Evolutionary conservation across 2,113 vertebrate genomes (phyloP).

Genomic region (Phylloscopus trochiloides): DNA sequence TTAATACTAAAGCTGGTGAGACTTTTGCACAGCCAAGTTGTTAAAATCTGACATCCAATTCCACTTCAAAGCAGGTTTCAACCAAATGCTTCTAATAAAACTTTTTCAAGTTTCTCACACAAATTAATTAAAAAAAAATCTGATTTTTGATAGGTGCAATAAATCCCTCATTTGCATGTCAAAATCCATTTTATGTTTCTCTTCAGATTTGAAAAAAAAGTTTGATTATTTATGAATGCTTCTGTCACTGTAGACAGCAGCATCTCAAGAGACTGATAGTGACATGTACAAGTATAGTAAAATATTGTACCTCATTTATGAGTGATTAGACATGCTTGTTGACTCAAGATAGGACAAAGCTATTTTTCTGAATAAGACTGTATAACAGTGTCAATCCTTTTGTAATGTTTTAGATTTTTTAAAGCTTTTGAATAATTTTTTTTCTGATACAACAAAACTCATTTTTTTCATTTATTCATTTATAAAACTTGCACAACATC

Average conservation of each 20-base stretch:
- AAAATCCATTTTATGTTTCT: background rate
- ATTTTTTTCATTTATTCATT: background rate
- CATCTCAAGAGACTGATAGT: background rate
- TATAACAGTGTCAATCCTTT: background rate
- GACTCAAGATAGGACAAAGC: background rate
- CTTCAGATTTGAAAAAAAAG: background rate
- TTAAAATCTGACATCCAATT: background rate
- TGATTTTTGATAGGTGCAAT: background rate
- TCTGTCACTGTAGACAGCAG: background rate
- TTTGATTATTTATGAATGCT: background rate
- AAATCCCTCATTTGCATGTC: background rate
- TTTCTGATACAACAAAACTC: background rate
- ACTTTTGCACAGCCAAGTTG: background rate
- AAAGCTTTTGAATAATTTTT: background rate
- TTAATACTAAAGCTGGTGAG: background rate
- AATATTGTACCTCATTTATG: background rate
- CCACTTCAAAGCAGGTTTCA: background rate
- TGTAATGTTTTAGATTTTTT: background rate
- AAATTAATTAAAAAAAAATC: background rate
- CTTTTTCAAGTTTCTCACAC: background rate
- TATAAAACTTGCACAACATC: background rate
- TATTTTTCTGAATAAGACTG: background rate
- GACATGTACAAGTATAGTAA: background rate
- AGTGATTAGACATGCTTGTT: background rate
- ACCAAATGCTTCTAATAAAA: background rate